Evolutionary conservation across 64 coral and sea anemone species (phyloP), one percentile per base, ranked within the genome.

Genomic region (Pocillopora verrucosa): DNA sequence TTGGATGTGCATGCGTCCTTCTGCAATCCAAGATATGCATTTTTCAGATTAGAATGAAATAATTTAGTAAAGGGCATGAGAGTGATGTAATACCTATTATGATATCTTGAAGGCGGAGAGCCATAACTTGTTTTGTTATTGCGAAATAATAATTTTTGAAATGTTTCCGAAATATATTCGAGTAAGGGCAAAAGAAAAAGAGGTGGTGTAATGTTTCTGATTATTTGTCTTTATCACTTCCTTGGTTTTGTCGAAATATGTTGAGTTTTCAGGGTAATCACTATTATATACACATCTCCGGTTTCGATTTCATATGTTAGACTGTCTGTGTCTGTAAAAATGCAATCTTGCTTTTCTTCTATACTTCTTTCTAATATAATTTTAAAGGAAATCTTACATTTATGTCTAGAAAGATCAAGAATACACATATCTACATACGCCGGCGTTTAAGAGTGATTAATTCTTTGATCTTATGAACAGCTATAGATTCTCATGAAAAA

Each of bases 151-250:
- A 75, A 14, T 75, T 75, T 75, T 75, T 24, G 11, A 75, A 13
- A 36, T 75, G 35, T 76, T 13, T 76, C 75, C 75, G 56, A 76
- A 76, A 76, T 76, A 76, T 51, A 51, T 76, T 76, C 36, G 13
- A 76, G 75, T 19, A 15, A 51, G 38, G 22, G 75, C 75, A 76
- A 51, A 51, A 3, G 22, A 76, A 76, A 76, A 76, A 45, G 2
- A 74, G 72, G 34, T 74, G 34, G 72, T 34, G 25, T 36, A 78
- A 78, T n/a, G 76, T 59, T 78, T 78, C 76, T 78, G 76, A 59
- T 60, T 80, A 58, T 34, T 30, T 61, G 57, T 60, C 13, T 30
- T 30, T 30, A 30, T 30, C 30, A 30, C 30, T 30, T 30, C 0
- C 30, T 30, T 30, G 30, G 30, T 65, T 65, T 15, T 16, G 63